Evolutionary conservation across 2,888 invertebrate species (phyloP).

Genomic region (Caenorhabditis macrosperma): DNA sequence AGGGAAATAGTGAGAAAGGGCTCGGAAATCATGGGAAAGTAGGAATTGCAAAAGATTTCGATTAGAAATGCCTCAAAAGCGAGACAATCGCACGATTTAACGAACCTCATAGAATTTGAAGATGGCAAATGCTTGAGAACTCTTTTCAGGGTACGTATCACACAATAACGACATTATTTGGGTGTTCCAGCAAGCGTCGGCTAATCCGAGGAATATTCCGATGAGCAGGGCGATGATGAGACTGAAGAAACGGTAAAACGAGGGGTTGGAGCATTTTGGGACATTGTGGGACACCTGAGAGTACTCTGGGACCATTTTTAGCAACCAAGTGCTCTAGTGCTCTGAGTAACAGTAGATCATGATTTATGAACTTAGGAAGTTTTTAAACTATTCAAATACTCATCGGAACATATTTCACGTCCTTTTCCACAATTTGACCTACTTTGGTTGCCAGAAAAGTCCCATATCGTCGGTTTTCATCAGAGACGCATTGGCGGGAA

Average conservation of each 20-base stretch:
- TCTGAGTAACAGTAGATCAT: neutral
- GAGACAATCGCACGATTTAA: neutral
- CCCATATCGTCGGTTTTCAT: slow-evolving; percentile 83
- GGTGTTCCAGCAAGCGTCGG: slow-evolving; percentile 97
- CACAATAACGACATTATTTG: slow-evolving; percentile 86
- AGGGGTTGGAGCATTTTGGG: too few species aligned
- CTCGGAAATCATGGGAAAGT: too few species aligned
- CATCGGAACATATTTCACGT: neutral
- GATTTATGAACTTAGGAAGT: too few species aligned
- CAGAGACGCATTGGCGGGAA: slow-evolving; percentile 85
- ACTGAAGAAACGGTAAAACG: slow-evolving; percentile 78
- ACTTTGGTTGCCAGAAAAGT: slow-evolving; percentile 31
- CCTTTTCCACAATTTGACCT: too few species aligned
- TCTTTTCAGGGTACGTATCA: slow-evolving; percentile 88
- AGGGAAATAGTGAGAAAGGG: neutral
- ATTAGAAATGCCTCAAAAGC: too few species aligned
- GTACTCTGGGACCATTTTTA: too few species aligned
- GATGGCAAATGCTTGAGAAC: slow-evolving; percentile 93
- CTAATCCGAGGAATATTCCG: slow-evolving; percentile 93
- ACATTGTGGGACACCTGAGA: too few species aligned
- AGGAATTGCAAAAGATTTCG: too few species aligned
- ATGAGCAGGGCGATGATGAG: slow-evolving; percentile 88
- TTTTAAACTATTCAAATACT: too few species aligned
- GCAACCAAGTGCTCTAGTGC: neutral
- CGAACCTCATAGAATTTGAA: slow-evolving; percentile 92